Evolutionary conservation across 2,113 vertebrate species (phyloP).

Genomic region (Zonotrichia leucophrys): DNA sequence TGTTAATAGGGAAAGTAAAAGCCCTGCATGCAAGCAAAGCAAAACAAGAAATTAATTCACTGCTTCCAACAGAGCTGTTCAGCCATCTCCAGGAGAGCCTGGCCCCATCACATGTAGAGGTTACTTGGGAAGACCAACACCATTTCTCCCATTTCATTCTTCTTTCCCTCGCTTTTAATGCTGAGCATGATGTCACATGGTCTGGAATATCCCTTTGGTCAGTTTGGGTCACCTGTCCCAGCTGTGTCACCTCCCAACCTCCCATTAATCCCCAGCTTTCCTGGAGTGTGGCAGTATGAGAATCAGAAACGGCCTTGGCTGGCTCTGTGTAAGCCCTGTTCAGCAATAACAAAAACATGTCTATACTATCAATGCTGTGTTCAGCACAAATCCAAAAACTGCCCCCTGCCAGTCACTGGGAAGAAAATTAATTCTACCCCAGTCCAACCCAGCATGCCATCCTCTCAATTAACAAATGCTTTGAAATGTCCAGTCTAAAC

Average conservation of each 20-base stretch:
- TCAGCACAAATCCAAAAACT: not conserved
- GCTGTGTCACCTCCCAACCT: not conserved
- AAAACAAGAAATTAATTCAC: not conserved
- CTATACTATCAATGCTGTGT: not conserved
- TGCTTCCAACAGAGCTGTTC: not conserved
- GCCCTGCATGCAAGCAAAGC: not conserved
- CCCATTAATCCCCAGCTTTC: too few species aligned
- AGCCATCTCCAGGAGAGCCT: not conserved
- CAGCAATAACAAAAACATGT: not conserved
- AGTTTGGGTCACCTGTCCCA: not conserved
- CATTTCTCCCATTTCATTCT: not conserved
- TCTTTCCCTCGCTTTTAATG: not conserved
- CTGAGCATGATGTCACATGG: not conserved
- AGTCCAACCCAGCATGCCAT: not conserved
- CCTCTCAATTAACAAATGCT: not conserved
- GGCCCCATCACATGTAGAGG: not conserved
- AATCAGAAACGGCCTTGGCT: not conserved
- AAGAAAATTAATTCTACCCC: not conserved
- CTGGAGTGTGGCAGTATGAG: fast-evolving
- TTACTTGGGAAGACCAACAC: not conserved
- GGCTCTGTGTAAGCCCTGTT: not conserved
- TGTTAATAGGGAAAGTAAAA: not conserved
- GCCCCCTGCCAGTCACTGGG: not conserved
- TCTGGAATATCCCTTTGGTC: not conserved
- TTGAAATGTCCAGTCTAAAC: not conserved